Evolutionary conservation across 2,888 invertebrate genomes (phyloP).

Genomic region (Plebejus anna): DNA sequence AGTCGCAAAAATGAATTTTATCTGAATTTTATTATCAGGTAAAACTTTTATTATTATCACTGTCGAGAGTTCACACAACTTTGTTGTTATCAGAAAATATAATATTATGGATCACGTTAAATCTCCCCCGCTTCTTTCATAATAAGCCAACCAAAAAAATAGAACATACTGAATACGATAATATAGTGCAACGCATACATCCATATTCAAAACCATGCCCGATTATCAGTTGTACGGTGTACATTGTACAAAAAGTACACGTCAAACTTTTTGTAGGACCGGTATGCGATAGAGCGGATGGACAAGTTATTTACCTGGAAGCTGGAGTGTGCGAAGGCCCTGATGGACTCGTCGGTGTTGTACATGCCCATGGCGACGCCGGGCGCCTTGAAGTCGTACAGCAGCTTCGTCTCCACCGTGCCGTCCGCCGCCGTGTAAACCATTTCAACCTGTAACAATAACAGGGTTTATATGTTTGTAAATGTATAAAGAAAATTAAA

Average conservation of each 20-base stretch:
- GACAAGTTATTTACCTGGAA: slow-evolving; percentile 80
- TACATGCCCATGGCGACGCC: slow-evolving; percentile 95
- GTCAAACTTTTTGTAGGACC: too few relatives aligned
- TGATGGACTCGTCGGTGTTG: slow-evolving; percentile 92
- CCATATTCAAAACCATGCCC: too few relatives aligned
- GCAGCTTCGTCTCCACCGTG: slow-evolving; percentile 73
- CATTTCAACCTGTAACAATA: slow-evolving; percentile 81
- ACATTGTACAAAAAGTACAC: too few relatives aligned
- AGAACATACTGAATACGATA: too few relatives aligned
- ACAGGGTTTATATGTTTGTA: neutral
- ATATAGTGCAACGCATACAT: too few relatives aligned
- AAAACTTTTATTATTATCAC: neutral
- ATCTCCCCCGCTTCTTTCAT: neutral
- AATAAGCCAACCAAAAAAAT: too few relatives aligned
- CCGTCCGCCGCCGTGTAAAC: slow-evolving; percentile 84
- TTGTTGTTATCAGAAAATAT: neutral
- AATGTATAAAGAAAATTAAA: too few relatives aligned
- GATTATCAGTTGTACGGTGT: too few relatives aligned
- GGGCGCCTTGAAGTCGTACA: slow-evolving; percentile 86
- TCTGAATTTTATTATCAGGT: neutral
- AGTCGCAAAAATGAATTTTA: neutral
- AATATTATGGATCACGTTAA: neutral
- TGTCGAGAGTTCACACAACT: neutral
- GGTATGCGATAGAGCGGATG: neutral
- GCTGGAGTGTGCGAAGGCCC: slow-evolving; percentile 91